Evolutionary conservation across 2,888 invertebrate species (phyloP), one percentile per base, ranked within the genome.

Genomic region (Platycheirus rosarum): DNA sequence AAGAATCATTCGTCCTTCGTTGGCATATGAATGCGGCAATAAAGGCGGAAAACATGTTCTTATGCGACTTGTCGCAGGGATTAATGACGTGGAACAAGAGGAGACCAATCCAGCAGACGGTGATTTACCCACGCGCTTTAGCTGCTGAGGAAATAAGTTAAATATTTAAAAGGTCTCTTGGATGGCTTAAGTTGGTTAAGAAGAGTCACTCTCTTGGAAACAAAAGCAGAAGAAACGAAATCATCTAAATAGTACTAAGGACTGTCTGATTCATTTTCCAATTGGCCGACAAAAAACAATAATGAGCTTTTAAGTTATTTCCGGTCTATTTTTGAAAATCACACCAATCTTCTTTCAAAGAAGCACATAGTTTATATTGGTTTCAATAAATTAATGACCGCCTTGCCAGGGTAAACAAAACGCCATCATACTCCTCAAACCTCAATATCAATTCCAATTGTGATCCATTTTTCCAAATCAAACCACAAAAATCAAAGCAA

Each of bases 1-100:
- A 62, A 63, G 66, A 66, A 62, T 62, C 77, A 82, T 82, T 77
- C 77, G 68, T 82, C 77, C 76, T 66, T 77, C 82, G 76, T 66
- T 77, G n/a, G n/a, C 82, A 71, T 77, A 65, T 77, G 53, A 63
- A 71, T 77, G 68, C 55, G 48, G 55, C 48, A 62, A 66, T 68
- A 76, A 65, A 53, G 35, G 11, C 62, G 40, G 44, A 16, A 32
- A 71, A 68, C 71, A 77, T 71, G 77, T 55, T 77, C 49, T 29
- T 75, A 37, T 23, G 48, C 35, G 40, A 37, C 79, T 66, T 75
- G 75, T 75, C 65, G 76, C 63, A 77, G 48, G 82, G 77, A 82
- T 82, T 77, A 82, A 82, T 77, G 77, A 73, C 44, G 62, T 70
- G 37, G 71, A 76, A 76, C 53, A 66, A 71, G 68, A 42, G 66